These are phyloP conservation scores for Calosoma granatense DNA, from an alignment of 1,140 invertebrate species.

Conservation along the genomic window DNA sequence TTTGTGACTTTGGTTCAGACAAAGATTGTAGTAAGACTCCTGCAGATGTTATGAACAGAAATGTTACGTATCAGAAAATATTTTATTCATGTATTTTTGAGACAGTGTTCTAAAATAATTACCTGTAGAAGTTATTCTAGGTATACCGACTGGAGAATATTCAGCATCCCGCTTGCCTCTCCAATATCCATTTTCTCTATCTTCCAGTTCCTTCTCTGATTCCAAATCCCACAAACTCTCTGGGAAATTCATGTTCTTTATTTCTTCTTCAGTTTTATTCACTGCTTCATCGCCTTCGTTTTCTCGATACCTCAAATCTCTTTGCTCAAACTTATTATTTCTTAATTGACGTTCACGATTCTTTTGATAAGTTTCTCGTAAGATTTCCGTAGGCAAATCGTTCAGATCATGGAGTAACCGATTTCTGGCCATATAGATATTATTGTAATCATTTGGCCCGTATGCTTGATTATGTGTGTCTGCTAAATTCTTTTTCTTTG, in stretches of 20 bases:
- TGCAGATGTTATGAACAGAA: too few relatives aligned
- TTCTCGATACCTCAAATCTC: slow-evolving; percentile 28
- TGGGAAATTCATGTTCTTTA: slow-evolving; percentile 23
- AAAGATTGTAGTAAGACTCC: slow-evolving; percentile 30
- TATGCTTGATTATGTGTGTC: slow-evolving; percentile 18
- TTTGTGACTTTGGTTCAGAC: slow-evolving; percentile 18
- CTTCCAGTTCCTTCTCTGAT: slow-evolving; percentile 30
- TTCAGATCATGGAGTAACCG: slow-evolving; percentile 27
- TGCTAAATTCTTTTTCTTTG: slow-evolving; percentile 20
- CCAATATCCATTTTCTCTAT: slow-evolving; percentile 26
- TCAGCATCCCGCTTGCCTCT: slow-evolving; percentile 25
- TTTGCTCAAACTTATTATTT: slow-evolving; percentile 30
- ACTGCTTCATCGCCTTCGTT: slow-evolving; percentile 26
- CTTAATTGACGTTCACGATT: slow-evolving; percentile 28
- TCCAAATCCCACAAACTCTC: slow-evolving; percentile 33
- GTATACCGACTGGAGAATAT: slow-evolving; percentile 16
- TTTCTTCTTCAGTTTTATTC: slow-evolving; percentile 25
- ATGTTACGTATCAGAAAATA: too few relatives aligned
- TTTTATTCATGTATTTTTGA: too few relatives aligned
- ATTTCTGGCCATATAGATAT: slow-evolving; percentile 25
- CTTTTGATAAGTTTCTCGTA: slow-evolving; percentile 32
- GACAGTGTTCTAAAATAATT: slow-evolving; percentile 34
- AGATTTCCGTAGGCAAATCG: slow-evolving; percentile 28
- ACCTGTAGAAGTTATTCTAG: slow-evolving; percentile 31
- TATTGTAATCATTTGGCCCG: slow-evolving; percentile 29